These are phyloP conservation scores for Andrena marginata DNA, from an alignment of 2,888 invertebrate genomes.

Conservation along the genomic window DNA sequence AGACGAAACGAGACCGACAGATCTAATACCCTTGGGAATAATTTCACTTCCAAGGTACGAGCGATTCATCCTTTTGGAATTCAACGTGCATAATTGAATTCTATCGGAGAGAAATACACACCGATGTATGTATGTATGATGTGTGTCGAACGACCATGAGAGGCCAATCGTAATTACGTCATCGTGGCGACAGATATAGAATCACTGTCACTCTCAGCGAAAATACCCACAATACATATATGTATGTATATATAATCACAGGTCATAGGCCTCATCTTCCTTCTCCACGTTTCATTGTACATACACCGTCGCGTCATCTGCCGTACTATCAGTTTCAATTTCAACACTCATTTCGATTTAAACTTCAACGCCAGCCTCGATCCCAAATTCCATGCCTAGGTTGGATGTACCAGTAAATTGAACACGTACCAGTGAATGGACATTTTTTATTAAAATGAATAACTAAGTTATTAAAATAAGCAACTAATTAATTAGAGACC, in stretches of 20 bases:
- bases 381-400: no score
- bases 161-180: slow-evolving; percentile 75
- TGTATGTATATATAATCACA: slow-evolving; percentile 61
- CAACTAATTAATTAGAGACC: no score
- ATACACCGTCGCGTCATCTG: background rate
- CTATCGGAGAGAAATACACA: slow-evolving; percentile 47
- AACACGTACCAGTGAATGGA: no score
- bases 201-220: slow-evolving; percentile 78
- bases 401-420: no score
- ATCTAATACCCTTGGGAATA: background rate
- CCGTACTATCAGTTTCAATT: background rate
- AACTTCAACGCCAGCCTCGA: background rate
- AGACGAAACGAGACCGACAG: background rate
- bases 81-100: slow-evolving; percentile 48
- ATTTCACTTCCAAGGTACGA: background rate
- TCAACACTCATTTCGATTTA: background rate
- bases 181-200: slow-evolving; percentile 74
- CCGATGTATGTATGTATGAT: background rate
- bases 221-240: slow-evolving; percentile 61
- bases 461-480: no score
- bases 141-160: slow-evolving; percentile 60
- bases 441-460: no score
- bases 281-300: slow-evolving; percentile 34
- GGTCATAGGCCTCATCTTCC: slow-evolving; percentile 75
- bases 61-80: slow-evolving; percentile 25